These are phyloP conservation scores for Actias luna DNA, from an alignment of 2,888 invertebrate species.

Conservation along the genomic window DNA sequence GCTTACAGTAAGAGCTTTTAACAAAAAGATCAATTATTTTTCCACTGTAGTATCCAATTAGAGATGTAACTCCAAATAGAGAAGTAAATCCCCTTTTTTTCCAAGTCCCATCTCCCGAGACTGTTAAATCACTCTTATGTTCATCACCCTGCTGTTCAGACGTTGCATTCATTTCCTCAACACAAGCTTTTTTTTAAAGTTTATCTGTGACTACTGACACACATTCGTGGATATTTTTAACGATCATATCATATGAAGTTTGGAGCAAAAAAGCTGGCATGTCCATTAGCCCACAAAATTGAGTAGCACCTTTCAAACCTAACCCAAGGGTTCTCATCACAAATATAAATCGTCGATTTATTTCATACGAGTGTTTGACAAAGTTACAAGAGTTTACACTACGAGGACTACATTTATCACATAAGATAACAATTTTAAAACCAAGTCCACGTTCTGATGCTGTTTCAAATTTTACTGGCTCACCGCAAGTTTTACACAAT, in stretches of 20 bases:
- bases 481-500: not conserved
- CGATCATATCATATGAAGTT: not conserved
- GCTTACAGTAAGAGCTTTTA: no score
- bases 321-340: not conserved
- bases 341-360: constrained; percentile 6
- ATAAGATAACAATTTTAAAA: constrained; percentile 33
- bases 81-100: no score
- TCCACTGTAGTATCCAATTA: no score
- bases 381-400: constrained; percentile 13
- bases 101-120: no score
- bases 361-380: constrained; percentile 3
- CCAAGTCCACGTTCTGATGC: constrained; percentile 27
- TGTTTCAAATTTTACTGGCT: not conserved
- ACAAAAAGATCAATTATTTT: no score
- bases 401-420: constrained; percentile 24
- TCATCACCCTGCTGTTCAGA: constrained; percentile 13
- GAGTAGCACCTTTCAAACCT: constrained; percentile 13
- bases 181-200: constrained; percentile 13
- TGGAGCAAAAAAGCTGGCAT: not conserved
- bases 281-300: constrained; percentile 28
- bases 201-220: constrained; percentile 9
- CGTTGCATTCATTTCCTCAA: constrained; percentile 10
- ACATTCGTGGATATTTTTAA: constrained; percentile 22
- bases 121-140: not conserved
- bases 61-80: no score